Base-by-base conservation (phyloP, 2,888 invertebrate species). In the Saturnia japonica region DNA sequence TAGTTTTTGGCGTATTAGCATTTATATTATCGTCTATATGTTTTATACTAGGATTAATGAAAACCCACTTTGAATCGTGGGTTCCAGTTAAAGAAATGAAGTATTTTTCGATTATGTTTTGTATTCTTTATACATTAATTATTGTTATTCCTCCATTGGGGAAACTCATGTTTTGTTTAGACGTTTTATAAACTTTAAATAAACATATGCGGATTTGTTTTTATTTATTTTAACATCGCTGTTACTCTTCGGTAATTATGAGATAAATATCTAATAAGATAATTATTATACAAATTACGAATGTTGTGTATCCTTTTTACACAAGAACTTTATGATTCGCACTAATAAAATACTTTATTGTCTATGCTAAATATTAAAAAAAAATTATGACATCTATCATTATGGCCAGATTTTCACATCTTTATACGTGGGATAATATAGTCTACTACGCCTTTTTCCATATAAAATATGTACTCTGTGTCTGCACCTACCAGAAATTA, bases 31-130 rank as follows among this genome's bases (percentile, higher is more conserved):
- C 85, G 0, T 80, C 86, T 0, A n/a, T 78, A 0, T 88, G 86
- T 75, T 87, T 88, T 72, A 70, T 79, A 8, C 68, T 75, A 6
- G 88, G 85, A 14, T 68, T 88, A 11, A 68, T 74, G 6, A 84
- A 81, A 73, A 73, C 78, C 4, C 74, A 74, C n/a, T 79, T 86
- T 54, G 51, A 71, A 25, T 47, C 70, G 0, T 85, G 85, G 85
- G 64, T 78, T 1, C 80, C 80, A 0, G 25, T 80, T 12, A 22
- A 70, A 1, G 76, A 85, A 71, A 78, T 69, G 51, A 64, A 64
- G n/a, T 64, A 34, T 64, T 60, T 60, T 60, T 28, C 57, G 12
- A 28, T 82, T 43, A 22, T 73, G 1, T 86, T 86, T 76, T 84
- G 85, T 67, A 1, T 73, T 25, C 71, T 82, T 70, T 85, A 84